Evolutionary conservation across 2,888 invertebrate genomes (phyloP), one percentile per base, ranked within the genome.

Genomic region (Herminia tarsipennalis): DNA sequence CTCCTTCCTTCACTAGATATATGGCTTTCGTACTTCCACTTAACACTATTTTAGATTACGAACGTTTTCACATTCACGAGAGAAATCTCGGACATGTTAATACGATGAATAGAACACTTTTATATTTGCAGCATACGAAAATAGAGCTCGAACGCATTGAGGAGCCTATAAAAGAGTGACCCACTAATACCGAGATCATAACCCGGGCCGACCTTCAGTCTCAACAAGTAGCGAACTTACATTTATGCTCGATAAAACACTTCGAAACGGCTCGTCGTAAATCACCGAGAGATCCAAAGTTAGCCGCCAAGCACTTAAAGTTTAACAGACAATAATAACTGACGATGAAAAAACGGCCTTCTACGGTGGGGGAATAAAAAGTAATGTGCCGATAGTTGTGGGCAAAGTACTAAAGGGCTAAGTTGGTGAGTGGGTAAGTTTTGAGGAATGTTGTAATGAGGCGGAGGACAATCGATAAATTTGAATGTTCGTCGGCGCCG

Each of bases 221-320:
- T 86, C 66, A 86, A 86, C 86, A 86, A 90, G 87, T 86, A 86
- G 87, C 83, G 76, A 88, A 83, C 81, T 87, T 80, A 86, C 86
- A 83, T 88, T 89, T 86, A 90, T 88, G 88, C 88, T 84, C 90
- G 89, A 90, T 91, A 91, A 91, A 90, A 88, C 89, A 88, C 88
- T 89, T 83, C 79, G 81, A 72, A 88, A 86, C 83, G 83, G 80
- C 85, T 82, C 73, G 70, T 88, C 89, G 84, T 91, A 89, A 90
- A 89, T 90, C 89, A 89, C 76, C 67, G 74, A 84, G 82, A 86
- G 86, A 88, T 86, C 85, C 86, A 88, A 91, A 91, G 83, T 90
- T 88, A 86, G 83, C 83, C 86, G 86, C 81, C 81, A 78, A 89
- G 86, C 87, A 88, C 89, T 90, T 90, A 89, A 91, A 90, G 79